phyloP scores from a whole-genome alignment of 2,113 vertebrate species.

The Ochotona curzoniae region DNA sequence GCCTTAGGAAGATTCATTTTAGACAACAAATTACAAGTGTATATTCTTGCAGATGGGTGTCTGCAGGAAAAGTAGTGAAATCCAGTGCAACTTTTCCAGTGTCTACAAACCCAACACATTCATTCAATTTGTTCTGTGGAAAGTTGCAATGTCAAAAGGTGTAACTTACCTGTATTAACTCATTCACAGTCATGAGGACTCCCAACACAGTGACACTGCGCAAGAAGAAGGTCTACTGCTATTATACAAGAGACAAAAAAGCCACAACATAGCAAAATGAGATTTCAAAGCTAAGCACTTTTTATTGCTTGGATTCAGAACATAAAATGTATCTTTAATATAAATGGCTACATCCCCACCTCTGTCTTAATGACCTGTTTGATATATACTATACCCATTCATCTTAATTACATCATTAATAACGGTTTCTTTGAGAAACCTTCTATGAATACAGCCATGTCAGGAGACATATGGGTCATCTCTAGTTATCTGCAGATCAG shows the following conservation, averaged over 20 bases:
- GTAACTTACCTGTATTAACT: slow-evolving; percentile 69
- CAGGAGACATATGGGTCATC: slow-evolving; percentile 29
- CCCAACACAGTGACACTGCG: neutral
- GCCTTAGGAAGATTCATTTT: slow-evolving; percentile 62
- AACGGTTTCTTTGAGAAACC: slow-evolving; percentile 69
- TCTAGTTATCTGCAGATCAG: slow-evolving; percentile 42
- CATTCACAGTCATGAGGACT: slow-evolving; percentile 49
- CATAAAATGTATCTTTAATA: slow-evolving; percentile 73
- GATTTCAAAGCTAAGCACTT: slow-evolving; percentile 61
- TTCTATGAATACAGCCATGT: slow-evolving; percentile 61
- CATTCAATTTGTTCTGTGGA: slow-evolving; percentile 68
- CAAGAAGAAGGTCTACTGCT: accelerated
- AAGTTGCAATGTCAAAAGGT: slow-evolving; percentile 67
- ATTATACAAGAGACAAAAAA: neutral
- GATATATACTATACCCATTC: slow-evolving; percentile 72
- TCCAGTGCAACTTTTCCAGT: slow-evolving; percentile 47
- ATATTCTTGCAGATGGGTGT: slow-evolving; percentile 65
- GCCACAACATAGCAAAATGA: neutral
- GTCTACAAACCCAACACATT: slow-evolving; percentile 4
- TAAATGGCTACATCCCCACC: slow-evolving; percentile 70
- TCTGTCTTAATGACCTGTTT: slow-evolving; percentile 71
- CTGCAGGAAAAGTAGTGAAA: slow-evolving; percentile 63
- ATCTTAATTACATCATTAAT: slow-evolving; percentile 80
- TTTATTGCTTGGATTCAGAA: slow-evolving; percentile 37
- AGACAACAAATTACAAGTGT: slow-evolving; percentile 72